Conservation (phyloP, 1,140 invertebrate species). For the Penaeus japonicus region DNA sequence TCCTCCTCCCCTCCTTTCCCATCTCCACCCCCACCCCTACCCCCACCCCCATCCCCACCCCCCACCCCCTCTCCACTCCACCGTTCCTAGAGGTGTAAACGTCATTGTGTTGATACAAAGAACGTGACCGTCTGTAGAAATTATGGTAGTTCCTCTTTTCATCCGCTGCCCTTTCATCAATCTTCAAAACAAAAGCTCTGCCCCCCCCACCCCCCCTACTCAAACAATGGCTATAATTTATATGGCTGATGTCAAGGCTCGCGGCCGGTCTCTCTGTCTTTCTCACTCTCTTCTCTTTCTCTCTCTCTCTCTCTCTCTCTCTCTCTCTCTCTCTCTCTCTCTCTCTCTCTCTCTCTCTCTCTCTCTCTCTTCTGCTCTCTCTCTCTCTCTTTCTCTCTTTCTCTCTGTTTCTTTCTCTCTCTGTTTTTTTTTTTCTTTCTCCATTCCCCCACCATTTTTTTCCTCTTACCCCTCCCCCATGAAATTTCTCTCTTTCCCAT, state of each 20-base stretch:
- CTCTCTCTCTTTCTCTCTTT: too few species aligned
- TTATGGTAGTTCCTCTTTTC: slow-evolving; percentile 3
- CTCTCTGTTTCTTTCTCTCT: too few species aligned
- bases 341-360: too few species aligned
- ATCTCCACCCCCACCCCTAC: not conserved
- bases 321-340: too few species aligned
- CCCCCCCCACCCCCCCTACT: not conserved
- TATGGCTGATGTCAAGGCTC: slow-evolving; percentile 3
- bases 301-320: too few species aligned
- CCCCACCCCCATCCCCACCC: not conserved
- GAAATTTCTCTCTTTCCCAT: too few species aligned
- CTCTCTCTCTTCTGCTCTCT: too few species aligned
- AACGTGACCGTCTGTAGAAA: not conserved
- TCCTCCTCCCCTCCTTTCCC: not conserved
- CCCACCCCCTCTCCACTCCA: not conserved
- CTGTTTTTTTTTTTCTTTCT: too few species aligned
- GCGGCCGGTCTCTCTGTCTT: too few species aligned
- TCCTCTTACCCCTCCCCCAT: too few species aligned
- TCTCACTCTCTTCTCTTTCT: too few species aligned
- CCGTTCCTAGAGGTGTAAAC: not conserved
- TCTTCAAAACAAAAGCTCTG: slow-evolving; percentile 19
- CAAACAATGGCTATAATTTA: slow-evolving; percentile 31
- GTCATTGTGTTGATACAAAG: slow-evolving; percentile 15
- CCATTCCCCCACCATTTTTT: too few species aligned
- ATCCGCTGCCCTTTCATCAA: not conserved